Conservation (phyloP, 2,888 invertebrate species). For the Asteroscopus sphinx region DNA sequence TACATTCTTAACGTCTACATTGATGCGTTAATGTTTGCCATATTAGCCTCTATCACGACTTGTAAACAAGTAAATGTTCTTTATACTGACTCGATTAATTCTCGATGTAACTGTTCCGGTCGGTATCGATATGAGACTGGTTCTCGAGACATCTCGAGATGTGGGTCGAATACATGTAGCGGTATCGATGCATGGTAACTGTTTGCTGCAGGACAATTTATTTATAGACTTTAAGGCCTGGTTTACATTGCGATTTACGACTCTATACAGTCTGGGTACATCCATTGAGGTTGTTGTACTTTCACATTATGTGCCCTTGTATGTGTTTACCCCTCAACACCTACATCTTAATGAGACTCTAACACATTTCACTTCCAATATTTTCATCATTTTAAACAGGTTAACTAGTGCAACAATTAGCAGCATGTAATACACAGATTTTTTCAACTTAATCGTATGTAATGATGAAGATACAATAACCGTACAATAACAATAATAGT, state of each 20-base stretch:
- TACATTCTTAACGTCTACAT: background rate
- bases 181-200: slow-evolving; percentile 67
- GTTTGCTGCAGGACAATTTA: slow-evolving; percentile 54
- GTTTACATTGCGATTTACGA: slow-evolving; percentile 30
- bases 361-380: no score
- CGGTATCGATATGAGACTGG: slow-evolving; percentile 54
- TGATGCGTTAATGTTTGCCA: background rate
- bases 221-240: slow-evolving; percentile 45
- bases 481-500: no score
- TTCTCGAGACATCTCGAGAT: slow-evolving; percentile 60
- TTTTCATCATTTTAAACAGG: no score
- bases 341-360: no score
- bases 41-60: slow-evolving; percentile 26
- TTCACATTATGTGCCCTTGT: background rate
- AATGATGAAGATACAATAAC: no score
- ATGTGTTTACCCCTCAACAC: background rate
- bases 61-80: slow-evolving; percentile 40
- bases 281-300: background rate
- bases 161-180: slow-evolving; percentile 67
- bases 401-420: no score
- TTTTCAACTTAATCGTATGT: no score
- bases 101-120: slow-evolving; percentile 56
- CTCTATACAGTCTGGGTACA: slow-evolving; percentile 5
- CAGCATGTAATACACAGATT: no score
- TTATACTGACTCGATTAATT: slow-evolving; percentile 41